Percentiles rank a stretch among this genome's conserved stretches.
Evolutionary conservation across 1,140 invertebrate genomes (phyloP).

Genomic region (Delia radicum): DNA sequence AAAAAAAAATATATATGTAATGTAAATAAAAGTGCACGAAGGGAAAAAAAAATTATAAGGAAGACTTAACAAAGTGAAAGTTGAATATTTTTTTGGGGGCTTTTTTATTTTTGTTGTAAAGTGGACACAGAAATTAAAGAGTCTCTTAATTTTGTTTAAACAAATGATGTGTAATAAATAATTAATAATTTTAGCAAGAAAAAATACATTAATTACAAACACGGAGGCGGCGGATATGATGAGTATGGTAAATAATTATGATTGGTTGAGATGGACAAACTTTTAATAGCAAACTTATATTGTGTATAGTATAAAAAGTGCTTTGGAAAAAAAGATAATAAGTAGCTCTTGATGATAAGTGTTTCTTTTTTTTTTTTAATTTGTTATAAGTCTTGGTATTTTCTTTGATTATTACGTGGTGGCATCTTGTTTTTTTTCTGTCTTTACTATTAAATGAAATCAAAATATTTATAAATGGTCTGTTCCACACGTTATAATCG

Average conservation of each 20-base stretch:
- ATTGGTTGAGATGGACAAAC: neutral
- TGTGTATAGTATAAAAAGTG: neutral
- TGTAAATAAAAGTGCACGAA: constrained; percentile 9
- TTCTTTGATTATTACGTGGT: no score
- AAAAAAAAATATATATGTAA: constrained; percentile 1
- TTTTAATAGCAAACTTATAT: neutral
- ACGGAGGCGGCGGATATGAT: neutral
- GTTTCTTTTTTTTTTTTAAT: neutral
- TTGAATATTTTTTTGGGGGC: neutral
- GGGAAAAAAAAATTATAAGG: neutral
- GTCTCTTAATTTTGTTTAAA: no score
- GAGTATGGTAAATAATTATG: neutral
- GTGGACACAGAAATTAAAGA: no score
- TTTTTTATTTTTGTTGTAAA: neutral
- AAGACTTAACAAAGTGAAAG: constrained; percentile 14
- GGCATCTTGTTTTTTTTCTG: neutral
- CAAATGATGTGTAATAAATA: neutral
- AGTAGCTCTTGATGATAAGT: no score
- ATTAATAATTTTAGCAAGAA: neutral
- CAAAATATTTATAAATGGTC: neutral
- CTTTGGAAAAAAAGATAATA: no score
- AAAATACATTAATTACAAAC: constrained; percentile 1
- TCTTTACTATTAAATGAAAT: neutral
- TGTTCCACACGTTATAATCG: no score
- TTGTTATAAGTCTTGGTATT: neutral